These are phyloP conservation scores for Polydesmus complanatus DNA, from an alignment of 2,888 invertebrate genomes.

Conservation along the genomic window DNA sequence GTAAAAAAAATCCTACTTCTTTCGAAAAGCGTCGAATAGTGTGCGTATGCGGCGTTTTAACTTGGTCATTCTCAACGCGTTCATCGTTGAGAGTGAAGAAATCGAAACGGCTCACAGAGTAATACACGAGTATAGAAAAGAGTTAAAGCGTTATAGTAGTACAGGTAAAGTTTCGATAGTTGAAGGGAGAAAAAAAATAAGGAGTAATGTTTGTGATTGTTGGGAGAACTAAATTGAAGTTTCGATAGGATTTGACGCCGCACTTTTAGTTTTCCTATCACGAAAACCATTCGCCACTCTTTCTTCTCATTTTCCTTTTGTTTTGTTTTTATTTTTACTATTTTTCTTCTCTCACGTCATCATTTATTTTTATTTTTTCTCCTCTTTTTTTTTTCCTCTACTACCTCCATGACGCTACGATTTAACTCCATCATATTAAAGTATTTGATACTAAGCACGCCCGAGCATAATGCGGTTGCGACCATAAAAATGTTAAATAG, in stretches of 20 bases:
- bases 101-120: no score
- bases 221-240: neutral
- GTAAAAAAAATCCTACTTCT: no score
- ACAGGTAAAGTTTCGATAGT: no score
- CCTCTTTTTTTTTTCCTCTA: neutral
- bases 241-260: neutral
- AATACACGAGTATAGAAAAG: no score
- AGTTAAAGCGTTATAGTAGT: no score
- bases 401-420: neutral
- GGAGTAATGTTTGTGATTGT: neutral
- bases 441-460: neutral
- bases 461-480: neutral
- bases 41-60: no score
- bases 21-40: no score
- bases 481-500: neutral
- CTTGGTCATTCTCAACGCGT: no score
- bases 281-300: neutral
- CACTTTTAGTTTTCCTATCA: neutral
- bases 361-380: neutral
- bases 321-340: neutral
- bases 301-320: neutral
- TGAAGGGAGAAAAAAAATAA: no score
- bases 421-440: neutral
- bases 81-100: no score
- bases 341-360: neutral